A percentile compares a stretch with the other conserved stretches of the same genome.
phyloP scores from a whole-genome alignment of 2,888 invertebrate genomes.

The Onthophagus sagittarius region DNA sequence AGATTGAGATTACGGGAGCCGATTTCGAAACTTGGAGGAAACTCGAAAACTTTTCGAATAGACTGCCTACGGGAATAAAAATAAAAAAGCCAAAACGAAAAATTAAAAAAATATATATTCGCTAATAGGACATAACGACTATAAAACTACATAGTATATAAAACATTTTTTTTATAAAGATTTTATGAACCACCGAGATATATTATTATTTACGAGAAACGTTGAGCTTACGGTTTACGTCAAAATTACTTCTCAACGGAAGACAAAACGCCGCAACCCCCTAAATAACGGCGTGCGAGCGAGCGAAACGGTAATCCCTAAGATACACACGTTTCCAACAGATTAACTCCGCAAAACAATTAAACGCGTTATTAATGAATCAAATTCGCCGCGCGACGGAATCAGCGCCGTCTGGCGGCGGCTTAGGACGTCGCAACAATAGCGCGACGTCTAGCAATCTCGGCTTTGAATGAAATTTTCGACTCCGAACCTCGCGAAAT shows the following conservation, averaged over 20 bases:
- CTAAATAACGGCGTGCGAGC: background rate
- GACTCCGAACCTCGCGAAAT: background rate
- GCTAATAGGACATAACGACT: background rate
- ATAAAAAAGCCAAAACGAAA: too few species aligned
- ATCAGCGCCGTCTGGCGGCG: background rate
- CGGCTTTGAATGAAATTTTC: background rate
- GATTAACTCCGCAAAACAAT: background rate
- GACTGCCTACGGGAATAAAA: background rate
- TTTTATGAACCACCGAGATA: too few species aligned
- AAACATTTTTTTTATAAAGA: too few species aligned
- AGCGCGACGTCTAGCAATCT: background rate
- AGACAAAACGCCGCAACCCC: background rate
- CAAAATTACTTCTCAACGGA: background rate
- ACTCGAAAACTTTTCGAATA: slow-evolving; percentile 1
- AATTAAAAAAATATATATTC: background rate
- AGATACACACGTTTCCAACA: background rate
- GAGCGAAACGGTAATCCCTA: background rate
- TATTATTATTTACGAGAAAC: too few species aligned
- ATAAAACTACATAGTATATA: too few species aligned
- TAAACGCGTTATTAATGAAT: background rate
- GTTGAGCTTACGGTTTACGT: background rate
- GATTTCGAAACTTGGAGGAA: background rate
- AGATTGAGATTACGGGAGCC: slow-evolving; percentile 20
- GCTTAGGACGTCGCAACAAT: background rate
- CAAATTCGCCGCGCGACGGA: background rate